Base-by-base conservation (phyloP, 2,888 invertebrate species). In the Fragum fragum region DNA sequence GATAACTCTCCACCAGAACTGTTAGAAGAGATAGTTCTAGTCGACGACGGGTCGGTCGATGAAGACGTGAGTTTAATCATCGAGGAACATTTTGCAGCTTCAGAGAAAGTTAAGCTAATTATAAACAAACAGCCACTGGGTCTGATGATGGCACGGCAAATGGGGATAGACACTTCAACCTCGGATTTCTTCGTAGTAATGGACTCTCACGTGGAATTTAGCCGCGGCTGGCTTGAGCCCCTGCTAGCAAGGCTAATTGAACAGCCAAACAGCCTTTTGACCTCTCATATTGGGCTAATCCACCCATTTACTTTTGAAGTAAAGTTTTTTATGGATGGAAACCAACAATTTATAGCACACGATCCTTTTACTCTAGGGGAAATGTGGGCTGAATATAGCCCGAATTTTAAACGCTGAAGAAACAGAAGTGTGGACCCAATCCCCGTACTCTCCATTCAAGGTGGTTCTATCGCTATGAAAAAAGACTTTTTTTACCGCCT, bases 161-260 rank as follows among this genome's bases (percentile, higher is more conserved):
- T 71, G 47, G 88, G 86, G 14, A 82, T 88, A 26, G 74, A 87
- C 14, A 36, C 72, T 5, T 29, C 83, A 6, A 61, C 55, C 1
- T 28, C 81, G 1, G 82, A 84, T 9, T 80, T 76, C 63, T 83
- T 88, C 66, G 73, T 83, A 52, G 81, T 87, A 5, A 39, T 88
- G 57, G 88, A 88, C 72, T 83, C 85, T 1, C 88, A 88, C 57
- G 75, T 87, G 59, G 87, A 88, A 63, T 81, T 85, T 1, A 59
- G 63, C n/a, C 29, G 55, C 53, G 88, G 88, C 6, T 88, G 88
- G 88, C 52, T 88, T 11, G 81, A 87, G 59, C 88, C 87, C 0
- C 39, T 87, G 23, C 18, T 87, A 36, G 57, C 72, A 16, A 57
- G 86, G 21, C 74, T 88, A 11, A 63, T 75, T 11, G 71, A 83